Conservation (phyloP, 2,888 invertebrate genomes). For the Conistra vaccinii region DNA sequence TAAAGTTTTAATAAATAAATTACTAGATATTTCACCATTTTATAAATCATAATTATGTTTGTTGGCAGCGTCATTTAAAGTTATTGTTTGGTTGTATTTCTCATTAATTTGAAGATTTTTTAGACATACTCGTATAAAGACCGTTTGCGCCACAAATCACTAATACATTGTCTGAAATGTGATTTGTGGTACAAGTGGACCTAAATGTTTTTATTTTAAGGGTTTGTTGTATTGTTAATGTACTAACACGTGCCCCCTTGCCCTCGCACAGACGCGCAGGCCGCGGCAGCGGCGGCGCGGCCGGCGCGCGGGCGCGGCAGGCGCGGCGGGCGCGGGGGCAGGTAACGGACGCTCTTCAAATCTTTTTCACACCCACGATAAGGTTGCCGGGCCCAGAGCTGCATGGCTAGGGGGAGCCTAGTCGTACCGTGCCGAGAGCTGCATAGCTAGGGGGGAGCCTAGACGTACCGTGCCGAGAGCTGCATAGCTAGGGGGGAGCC, state of each 20-base stretch:
- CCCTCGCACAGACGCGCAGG: constrained; percentile 39
- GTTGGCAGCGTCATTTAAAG: not conserved
- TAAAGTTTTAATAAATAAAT: too few relatives aligned
- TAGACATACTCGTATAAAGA: not conserved
- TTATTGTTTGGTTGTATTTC: not conserved
- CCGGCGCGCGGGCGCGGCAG: constrained; percentile 40
- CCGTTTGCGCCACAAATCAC: too few relatives aligned
- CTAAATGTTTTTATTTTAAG: not conserved
- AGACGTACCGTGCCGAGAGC: too few relatives aligned
- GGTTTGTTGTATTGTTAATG: not conserved
- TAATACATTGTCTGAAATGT: not conserved
- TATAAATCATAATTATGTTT: not conserved
- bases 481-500: too few relatives aligned
- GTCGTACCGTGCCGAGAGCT: too few relatives aligned
- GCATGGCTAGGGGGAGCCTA: too few relatives aligned
- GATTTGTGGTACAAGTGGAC: not conserved
- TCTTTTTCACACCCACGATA: too few relatives aligned
- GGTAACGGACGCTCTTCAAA: constrained; percentile 32
- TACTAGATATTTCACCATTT: not conserved
- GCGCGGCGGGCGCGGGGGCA: constrained; percentile 52
- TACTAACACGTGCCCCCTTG: not conserved
- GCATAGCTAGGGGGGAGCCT: too few relatives aligned
- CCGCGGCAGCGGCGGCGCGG: constrained; percentile 33
- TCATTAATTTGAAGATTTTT: not conserved
- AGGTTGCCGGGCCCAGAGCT: too few relatives aligned